Percentiles rank a stretch among this genome's conserved stretches.
phyloP scores from a whole-genome alignment of 2,113 vertebrate genomes.

The Trichomycterus rosablanca region DNA sequence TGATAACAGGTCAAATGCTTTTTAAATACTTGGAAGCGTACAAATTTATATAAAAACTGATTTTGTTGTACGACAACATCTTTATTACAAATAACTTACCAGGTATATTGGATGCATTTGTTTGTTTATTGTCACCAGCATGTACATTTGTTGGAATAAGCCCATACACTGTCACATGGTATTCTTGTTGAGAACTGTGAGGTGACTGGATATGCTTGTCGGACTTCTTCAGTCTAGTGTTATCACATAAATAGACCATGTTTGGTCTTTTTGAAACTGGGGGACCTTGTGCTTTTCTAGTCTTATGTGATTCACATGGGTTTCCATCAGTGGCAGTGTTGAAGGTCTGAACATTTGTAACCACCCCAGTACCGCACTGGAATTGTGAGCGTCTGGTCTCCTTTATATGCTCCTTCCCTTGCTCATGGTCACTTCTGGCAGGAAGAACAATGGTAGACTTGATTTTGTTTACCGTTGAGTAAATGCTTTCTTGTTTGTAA shows the following conservation, averaged over 20 bases:
- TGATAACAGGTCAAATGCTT: too few relatives aligned
- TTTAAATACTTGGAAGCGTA: too few relatives aligned
- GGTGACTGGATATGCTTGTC: not conserved
- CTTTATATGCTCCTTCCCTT: not conserved
- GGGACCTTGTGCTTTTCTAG: conserved; percentile 70
- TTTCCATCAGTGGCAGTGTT: conserved; percentile 50
- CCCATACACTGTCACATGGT: conserved; percentile 40
- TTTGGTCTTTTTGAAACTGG: conserved; percentile 79
- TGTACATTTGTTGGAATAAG: conserved; percentile 28
- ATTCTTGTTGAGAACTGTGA: conserved; percentile 30
- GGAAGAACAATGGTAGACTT: conserved; percentile 54
- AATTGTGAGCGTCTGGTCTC: conserved; percentile 30
- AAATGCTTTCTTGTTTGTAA: conserved; percentile 49
- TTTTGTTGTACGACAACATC: not conserved
- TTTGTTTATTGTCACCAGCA: conserved; percentile 1
- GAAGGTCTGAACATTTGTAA: conserved; percentile 39
- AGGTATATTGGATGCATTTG: not conserved
- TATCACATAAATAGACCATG: conserved; percentile 57
- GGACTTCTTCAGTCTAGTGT: not conserved
- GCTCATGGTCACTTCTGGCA: not conserved
- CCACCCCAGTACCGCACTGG: conserved; percentile 53
- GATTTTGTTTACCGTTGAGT: conserved; percentile 60
- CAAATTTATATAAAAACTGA: not conserved
- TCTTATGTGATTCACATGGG: conserved; percentile 58
- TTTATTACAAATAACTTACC: conserved; percentile 4